A percentile compares a stretch with the other conserved stretches of the same genome.
phyloP scores from a whole-genome alignment of 64 coral and sea anemone genomes.

The Pocillopora verrucosa region DNA sequence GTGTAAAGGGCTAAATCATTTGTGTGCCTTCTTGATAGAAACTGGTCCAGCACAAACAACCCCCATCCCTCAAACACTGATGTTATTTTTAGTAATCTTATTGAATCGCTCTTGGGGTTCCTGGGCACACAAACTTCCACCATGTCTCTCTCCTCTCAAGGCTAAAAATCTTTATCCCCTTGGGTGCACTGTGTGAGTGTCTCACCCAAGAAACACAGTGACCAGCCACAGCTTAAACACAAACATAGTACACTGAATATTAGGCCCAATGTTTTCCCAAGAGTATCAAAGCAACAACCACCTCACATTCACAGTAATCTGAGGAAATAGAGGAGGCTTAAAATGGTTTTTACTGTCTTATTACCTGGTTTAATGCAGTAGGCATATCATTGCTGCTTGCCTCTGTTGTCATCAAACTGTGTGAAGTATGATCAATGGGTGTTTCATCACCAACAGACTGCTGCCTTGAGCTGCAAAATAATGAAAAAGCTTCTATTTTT shows the following conservation, averaged over 20 bases:
- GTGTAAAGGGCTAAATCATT: too few relatives aligned
- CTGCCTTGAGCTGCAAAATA: slow-evolving; percentile 3
- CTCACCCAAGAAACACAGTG: too few relatives aligned
- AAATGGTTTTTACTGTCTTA: background rate
- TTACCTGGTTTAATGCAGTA: slow-evolving; percentile 3
- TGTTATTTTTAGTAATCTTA: too few relatives aligned
- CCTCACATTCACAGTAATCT: background rate
- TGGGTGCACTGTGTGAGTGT: too few relatives aligned
- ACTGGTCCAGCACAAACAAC: background rate
- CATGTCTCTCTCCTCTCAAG: too few relatives aligned
- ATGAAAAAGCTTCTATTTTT: background rate
- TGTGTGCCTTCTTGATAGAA: background rate
- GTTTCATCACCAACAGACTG: slow-evolving; percentile 3
- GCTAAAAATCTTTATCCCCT: too few relatives aligned
- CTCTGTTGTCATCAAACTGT: slow-evolving; percentile 28
- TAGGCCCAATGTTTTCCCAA: too few relatives aligned
- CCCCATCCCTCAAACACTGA: background rate
- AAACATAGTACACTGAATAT: too few relatives aligned
- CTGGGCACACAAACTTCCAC: too few relatives aligned
- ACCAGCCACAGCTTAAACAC: too few relatives aligned
- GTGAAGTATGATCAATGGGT: background rate
- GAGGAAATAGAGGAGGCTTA: background rate
- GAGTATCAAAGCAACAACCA: too few relatives aligned
- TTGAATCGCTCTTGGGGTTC: too few relatives aligned
- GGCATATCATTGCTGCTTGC: background rate